Conservation (phyloP, 2,113 vertebrate genomes). For the Eurypyga helias region DNA sequence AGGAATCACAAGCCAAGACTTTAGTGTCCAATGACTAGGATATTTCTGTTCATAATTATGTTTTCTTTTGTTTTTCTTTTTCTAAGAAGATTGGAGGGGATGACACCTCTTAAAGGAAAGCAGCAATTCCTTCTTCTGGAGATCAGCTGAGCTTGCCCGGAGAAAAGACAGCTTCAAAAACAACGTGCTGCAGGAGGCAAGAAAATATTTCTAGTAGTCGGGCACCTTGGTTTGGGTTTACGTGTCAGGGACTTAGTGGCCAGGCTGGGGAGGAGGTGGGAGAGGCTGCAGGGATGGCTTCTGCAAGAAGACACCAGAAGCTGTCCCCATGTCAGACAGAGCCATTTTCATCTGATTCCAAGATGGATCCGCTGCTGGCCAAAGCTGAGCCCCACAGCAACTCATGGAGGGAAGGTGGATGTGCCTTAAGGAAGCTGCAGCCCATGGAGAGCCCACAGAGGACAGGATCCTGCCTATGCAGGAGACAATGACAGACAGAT, state of each 20-base stretch:
- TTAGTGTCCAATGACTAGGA: neutral
- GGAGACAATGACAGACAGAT: neutral
- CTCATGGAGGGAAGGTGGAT: neutral
- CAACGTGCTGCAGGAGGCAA: neutral
- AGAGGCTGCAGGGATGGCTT: neutral
- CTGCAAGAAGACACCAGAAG: neutral
- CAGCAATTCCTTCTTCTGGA: neutral
- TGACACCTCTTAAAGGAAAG: neutral
- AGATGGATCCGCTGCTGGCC: neutral
- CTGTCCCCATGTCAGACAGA: neutral
- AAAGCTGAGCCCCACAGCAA: neutral
- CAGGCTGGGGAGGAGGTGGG: rapidly evolving
- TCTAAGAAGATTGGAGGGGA: neutral
- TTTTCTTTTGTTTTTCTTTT: neutral
- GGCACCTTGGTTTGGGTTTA: neutral
- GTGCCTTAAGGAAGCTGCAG: neutral
- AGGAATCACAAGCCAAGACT: neutral
- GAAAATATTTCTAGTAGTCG: neutral
- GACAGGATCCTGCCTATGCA: neutral
- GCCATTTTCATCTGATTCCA: neutral
- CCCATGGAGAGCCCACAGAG: neutral
- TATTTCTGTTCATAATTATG: neutral
- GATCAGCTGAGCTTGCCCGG: neutral
- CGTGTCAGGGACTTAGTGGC: neutral
- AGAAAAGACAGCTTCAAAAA: neutral